Percentiles rank a stretch among this genome's conserved stretches.
phyloP scores from a whole-genome alignment of 2,113 vertebrate genomes.

The Ranitomeya variabilis region DNA sequence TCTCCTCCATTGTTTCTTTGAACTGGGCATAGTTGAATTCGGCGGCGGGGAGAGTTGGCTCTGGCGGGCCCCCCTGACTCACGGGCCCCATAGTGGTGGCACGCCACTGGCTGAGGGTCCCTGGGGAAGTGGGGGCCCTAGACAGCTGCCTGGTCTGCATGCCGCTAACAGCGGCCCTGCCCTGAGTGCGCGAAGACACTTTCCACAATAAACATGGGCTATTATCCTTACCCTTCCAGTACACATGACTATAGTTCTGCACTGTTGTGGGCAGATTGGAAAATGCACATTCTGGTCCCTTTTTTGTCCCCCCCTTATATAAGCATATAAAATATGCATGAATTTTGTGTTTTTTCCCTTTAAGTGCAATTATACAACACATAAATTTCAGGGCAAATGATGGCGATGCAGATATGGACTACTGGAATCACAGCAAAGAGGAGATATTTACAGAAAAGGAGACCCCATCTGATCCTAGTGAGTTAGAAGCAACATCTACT shows the following conservation, averaged over 20 bases:
- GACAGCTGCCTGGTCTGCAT: too few relatives aligned
- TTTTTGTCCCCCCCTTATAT: not conserved
- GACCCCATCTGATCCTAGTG: not conserved
- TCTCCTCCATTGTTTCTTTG: too few relatives aligned
- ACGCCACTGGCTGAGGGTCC: too few relatives aligned
- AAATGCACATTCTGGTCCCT: not conserved
- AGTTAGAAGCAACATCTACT: not conserved
- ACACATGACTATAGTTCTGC: not conserved
- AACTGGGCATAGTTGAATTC: too few relatives aligned
- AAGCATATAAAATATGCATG: not conserved
- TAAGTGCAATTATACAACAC: not conserved
- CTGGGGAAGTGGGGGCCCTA: too few relatives aligned
- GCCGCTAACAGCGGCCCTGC: too few relatives aligned
- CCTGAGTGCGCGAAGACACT: too few relatives aligned
- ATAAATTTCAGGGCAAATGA: not conserved
- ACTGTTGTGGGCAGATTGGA: not conserved
- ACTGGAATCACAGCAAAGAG: not conserved
- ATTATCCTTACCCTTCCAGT: not conserved
- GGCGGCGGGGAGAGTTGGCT: too few relatives aligned
- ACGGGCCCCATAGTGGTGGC: too few relatives aligned
- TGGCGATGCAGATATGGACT: not conserved
- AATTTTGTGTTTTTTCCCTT: not conserved
- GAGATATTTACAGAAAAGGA: not conserved
- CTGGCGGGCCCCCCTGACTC: too few relatives aligned
- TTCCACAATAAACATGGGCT: not conserved